phyloP scores from a whole-genome alignment of 2,888 invertebrate genomes.

The Exephanes ischioxanthus region DNA sequence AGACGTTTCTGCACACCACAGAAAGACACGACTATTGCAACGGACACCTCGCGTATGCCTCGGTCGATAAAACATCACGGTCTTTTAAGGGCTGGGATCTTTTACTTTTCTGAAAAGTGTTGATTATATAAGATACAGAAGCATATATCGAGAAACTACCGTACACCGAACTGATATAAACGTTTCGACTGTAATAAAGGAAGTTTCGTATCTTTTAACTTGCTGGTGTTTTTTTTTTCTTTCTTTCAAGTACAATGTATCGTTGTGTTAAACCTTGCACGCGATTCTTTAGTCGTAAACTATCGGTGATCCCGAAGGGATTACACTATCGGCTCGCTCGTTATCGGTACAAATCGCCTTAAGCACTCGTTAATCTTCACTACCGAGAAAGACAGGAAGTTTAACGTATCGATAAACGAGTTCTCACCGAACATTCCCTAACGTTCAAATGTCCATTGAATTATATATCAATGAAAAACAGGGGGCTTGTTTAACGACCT shows the following conservation, averaged over 20 bases:
- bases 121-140: conserved; percentile 37
- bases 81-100: conserved; percentile 23
- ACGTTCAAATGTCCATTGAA: conserved; percentile 24
- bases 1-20: conserved; percentile 9
- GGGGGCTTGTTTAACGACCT: not conserved
- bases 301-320: conserved; percentile 41
- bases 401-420: not conserved
- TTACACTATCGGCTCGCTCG: conserved; percentile 51
- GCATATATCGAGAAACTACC: conserved; percentile 27
- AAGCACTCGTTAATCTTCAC: conserved; percentile 33
- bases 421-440: not conserved
- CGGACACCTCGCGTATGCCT: conserved; percentile 5
- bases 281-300: conserved; percentile 31
- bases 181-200: conserved; percentile 50
- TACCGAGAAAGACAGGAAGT: conserved; percentile 54
- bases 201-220: conserved; percentile 52
- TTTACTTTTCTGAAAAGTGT: conserved; percentile 33
- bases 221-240: conserved; percentile 6
- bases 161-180: conserved; percentile 58
- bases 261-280: not conserved
- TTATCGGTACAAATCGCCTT: conserved; percentile 58
- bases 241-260: not conserved
- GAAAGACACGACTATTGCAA: not conserved
- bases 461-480: not conserved
- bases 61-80: conserved; percentile 29